Percentiles rank a stretch among this genome's conserved stretches.
Evolutionary conservation across 2,888 invertebrate genomes (phyloP).

Genomic region (Caenorhabditis doughertyi): DNA sequence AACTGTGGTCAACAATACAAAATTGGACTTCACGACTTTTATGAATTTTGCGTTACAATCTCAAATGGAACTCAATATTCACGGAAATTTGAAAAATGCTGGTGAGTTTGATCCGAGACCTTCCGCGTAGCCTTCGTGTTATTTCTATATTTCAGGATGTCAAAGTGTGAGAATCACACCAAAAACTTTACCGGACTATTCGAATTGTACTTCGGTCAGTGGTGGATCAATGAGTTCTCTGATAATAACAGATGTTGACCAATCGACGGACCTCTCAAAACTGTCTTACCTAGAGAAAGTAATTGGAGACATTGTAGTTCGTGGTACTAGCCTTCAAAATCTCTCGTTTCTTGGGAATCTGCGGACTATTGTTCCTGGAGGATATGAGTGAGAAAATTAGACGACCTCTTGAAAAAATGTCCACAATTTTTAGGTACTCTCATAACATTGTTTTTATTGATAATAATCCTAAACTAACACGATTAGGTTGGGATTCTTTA

Average conservation of each 20-base stretch:
- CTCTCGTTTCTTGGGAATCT: slow-evolving; percentile 7
- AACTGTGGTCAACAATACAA: too few relatives aligned
- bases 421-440: too few relatives aligned
- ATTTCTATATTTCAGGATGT: slow-evolving; percentile 17
- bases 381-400: too few relatives aligned
- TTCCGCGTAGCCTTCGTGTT: too few relatives aligned
- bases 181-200: neutral
- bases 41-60: too few relatives aligned
- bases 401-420: too few relatives aligned
- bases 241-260: neutral
- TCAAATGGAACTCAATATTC: too few relatives aligned
- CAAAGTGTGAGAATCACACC: neutral
- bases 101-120: too few relatives aligned
- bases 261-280: neutral
- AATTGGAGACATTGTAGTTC: neutral
- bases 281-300: neutral
- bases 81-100: neutral
- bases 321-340: neutral
- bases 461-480: slow-evolving; percentile 1
- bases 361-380: neutral
- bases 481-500: slow-evolving; percentile 10
- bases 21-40: too few relatives aligned
- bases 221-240: neutral
- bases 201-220: neutral
- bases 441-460: neutral